These are phyloP conservation scores for Aleiodes leptofemur DNA, from an alignment of 2,888 invertebrate genomes.

Conservation along the genomic window DNA sequence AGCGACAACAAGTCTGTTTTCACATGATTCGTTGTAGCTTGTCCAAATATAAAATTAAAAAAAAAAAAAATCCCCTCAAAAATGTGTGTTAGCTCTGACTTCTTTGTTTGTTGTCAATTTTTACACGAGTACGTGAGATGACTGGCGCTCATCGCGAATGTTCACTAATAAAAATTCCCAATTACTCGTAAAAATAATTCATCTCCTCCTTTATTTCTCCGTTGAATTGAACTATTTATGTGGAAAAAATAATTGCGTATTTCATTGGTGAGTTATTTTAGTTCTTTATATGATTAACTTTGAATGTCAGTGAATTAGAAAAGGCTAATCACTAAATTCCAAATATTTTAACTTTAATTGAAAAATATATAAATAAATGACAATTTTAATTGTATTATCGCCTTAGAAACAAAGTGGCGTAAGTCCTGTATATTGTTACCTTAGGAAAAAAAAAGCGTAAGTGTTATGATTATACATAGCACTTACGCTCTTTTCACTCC, in stretches of 20 bases:
- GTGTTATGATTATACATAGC: no score
- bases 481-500: no score
- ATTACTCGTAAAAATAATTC: slow-evolving; percentile 12
- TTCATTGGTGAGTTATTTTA: background rate
- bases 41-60: slow-evolving; percentile 9
- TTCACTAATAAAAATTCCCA: slow-evolving; percentile 17
- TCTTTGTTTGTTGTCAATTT: slow-evolving; percentile 32
- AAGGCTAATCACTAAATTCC: no score
- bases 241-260: background rate
- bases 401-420: no score
- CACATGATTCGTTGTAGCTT: background rate
- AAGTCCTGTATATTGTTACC: no score
- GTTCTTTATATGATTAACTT: background rate
- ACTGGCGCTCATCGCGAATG: background rate
- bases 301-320: slow-evolving; percentile 3
- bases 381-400: no score
- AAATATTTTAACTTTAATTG: background rate
- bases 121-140: slow-evolving; percentile 14
- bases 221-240: slow-evolving; percentile 2
- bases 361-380: no score
- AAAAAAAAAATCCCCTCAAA: slow-evolving; percentile 1
- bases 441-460: no score
- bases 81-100: slow-evolving; percentile 12
- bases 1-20: slow-evolving; percentile 25
- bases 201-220: background rate